phyloP scores from a whole-genome alignment of 2,888 invertebrate species.

The Trissolcus brochymenae region DNA sequence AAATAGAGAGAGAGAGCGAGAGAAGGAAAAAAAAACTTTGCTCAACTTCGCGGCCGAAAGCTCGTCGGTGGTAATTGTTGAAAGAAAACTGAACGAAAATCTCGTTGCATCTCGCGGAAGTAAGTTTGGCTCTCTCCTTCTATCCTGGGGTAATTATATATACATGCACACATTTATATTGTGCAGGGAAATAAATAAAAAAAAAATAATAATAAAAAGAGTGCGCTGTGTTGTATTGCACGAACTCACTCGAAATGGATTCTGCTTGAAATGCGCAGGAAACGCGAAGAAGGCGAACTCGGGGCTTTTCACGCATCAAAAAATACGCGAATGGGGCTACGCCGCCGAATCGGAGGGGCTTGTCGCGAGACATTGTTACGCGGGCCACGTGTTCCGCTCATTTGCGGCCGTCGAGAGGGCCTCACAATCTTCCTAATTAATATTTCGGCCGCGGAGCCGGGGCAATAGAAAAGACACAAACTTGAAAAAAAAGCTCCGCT shows the following conservation, averaged over 20 bases:
- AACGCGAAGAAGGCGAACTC: conserved; percentile 1
- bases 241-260: conserved; percentile 20
- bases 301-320: conserved; percentile 32
- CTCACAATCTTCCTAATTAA: conserved; percentile 58
- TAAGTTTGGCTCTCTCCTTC: conserved; percentile 11
- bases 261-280: conserved; percentile 17
- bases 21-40: neutral
- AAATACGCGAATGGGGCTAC: conserved; percentile 26
- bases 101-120: conserved; percentile 10
- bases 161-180: neutral
- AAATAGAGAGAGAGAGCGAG: no score
- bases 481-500: conserved; percentile 28
- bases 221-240: conserved; percentile 4
- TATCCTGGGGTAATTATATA: conserved; percentile 12
- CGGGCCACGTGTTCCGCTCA: conserved; percentile 37
- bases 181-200: conserved; percentile 1
- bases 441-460: conserved; percentile 42
- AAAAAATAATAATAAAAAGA: no score
- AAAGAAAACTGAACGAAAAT: conserved; percentile 15
- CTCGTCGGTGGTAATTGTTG: neutral
- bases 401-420: conserved; percentile 36
- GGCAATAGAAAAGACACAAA: conserved; percentile 51
- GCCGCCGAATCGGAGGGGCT: conserved; percentile 18
- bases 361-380: conserved; percentile 36
- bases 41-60: conserved; percentile 8